Evolutionary conservation across 2,888 invertebrate genomes (phyloP), one percentile per base, ranked within the genome.

Genomic region (Troglohyphantes excavatus): DNA sequence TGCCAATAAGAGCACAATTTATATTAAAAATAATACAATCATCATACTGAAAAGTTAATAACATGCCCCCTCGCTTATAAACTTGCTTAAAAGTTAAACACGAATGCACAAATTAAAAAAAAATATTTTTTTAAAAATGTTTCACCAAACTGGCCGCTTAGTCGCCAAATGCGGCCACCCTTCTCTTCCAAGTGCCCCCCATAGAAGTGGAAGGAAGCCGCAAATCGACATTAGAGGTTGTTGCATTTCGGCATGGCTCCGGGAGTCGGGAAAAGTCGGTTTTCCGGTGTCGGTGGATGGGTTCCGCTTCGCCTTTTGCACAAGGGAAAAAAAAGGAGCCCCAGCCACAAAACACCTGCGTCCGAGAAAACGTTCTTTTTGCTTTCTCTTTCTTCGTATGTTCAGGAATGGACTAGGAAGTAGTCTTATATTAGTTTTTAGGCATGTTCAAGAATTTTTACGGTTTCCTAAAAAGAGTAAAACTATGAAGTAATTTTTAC

Each of bases 171-270:
- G 0, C 19, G 53, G 67, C 21, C 1, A 59, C 84, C 67, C 73
- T 19, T 0, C n/a, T 59, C 7, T n/a, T 43, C 53, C 0, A 53
- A 29, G 13, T 0, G 29, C 6, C 26, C 43, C 65, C 13, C 33
- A 6, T 9, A 33, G 33, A 73, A 84, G 75, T 84, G 75, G 59
- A 65, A 5, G 53, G 39, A 11, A 39, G 73, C 73, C 70, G 59
- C 83, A 83, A 83, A 83, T 83, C 84, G 84, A 75, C 84, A 75
- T 75, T 67, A 43, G 83, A 83, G 73, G 84, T 75, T 84, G 84
- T 86, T 86, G 86, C 86, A 78, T 78, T 70, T 85, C 75, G 75
- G 75, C 75, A 85, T 53, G 53, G 86, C 76, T 78, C 26, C 46
- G 53, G 75, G 84, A 68, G 29, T 27, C 29, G 59, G 29, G 68